phyloP scores from a whole-genome alignment of 2,888 invertebrate species.

The Thalpophila matura region DNA sequence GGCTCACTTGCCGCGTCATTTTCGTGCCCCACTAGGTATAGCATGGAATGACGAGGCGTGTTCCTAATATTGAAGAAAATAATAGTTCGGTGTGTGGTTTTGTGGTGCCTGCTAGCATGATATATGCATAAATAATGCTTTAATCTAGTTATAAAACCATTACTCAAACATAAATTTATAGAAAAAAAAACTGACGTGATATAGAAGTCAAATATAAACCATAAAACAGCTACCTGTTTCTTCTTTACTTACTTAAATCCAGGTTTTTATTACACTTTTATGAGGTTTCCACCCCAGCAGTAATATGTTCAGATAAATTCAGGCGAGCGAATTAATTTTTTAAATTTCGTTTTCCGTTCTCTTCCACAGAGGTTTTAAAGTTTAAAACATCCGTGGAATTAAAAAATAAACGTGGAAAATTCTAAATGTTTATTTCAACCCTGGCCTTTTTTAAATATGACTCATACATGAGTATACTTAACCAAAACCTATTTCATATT shows the following conservation, averaged over 20 bases:
- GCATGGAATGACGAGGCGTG: slow-evolving; percentile 21
- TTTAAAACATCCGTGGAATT: slow-evolving; percentile 11
- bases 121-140: too few relatives aligned
- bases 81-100: neutral
- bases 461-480: slow-evolving; percentile 5
- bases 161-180: too few relatives aligned
- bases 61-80: neutral
- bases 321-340: slow-evolving; percentile 24
- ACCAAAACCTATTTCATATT: slow-evolving; percentile 17
- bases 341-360: slow-evolving; percentile 11
- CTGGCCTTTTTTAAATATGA: slow-evolving; percentile 17
- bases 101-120: too few relatives aligned
- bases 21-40: neutral
- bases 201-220: too few relatives aligned
- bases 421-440: slow-evolving; percentile 3
- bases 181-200: too few relatives aligned
- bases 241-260: slow-evolving; percentile 6
- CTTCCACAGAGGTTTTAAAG: neutral
- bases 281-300: slow-evolving; percentile 6
- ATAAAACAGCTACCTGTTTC: slow-evolving; percentile 26
- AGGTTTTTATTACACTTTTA: slow-evolving; percentile 27
- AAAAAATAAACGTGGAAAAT: neutral
- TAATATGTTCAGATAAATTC: slow-evolving; percentile 33
- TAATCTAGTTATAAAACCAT: neutral
- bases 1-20: slow-evolving; percentile 19